A percentile compares a stretch with the other conserved stretches of the same genome.
Evolutionary conservation across 1,140 invertebrate genomes (phyloP).

Genomic region (Nylanderia fulva): DNA sequence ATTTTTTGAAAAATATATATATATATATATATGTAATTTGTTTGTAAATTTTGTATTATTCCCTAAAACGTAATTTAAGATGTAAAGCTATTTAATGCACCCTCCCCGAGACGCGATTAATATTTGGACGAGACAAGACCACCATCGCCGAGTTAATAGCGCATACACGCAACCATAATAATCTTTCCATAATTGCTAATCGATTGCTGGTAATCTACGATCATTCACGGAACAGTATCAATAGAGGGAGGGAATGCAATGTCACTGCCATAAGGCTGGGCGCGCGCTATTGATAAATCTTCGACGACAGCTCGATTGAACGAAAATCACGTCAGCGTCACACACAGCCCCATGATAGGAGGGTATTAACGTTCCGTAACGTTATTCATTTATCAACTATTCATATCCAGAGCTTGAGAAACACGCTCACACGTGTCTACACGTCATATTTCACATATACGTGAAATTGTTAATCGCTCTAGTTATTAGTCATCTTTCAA

Average conservation of each 20-base stretch:
- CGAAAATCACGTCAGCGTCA: conserved; percentile 53
- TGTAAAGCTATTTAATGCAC: background rate
- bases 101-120: background rate
- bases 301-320: conserved; percentile 55
- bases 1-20: too few species aligned
- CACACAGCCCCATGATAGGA: conserved; percentile 15
- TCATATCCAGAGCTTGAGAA: conserved; percentile 28
- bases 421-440: conserved; percentile 3
- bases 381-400: conserved; percentile 59
- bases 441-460: conserved; percentile 6
- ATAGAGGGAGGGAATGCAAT: conserved; percentile 63
- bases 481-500: background rate
- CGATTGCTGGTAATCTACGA: conserved; percentile 75
- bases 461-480: conserved; percentile 13
- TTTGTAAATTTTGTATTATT: background rate
- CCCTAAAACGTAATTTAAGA: background rate
- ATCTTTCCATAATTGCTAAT: conserved; percentile 78
- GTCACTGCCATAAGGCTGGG: conserved; percentile 54
- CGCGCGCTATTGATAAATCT: conserved; percentile 71
- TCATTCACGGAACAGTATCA: conserved; percentile 75
- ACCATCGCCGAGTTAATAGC: background rate
- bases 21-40: too few species aligned
- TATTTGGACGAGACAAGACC: background rate
- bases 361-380: conserved; percentile 32
- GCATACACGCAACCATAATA: conserved; percentile 71